phyloP scores from a whole-genome alignment of 2,797 vertebrate species.

The Okamejei kenojei region DNA sequence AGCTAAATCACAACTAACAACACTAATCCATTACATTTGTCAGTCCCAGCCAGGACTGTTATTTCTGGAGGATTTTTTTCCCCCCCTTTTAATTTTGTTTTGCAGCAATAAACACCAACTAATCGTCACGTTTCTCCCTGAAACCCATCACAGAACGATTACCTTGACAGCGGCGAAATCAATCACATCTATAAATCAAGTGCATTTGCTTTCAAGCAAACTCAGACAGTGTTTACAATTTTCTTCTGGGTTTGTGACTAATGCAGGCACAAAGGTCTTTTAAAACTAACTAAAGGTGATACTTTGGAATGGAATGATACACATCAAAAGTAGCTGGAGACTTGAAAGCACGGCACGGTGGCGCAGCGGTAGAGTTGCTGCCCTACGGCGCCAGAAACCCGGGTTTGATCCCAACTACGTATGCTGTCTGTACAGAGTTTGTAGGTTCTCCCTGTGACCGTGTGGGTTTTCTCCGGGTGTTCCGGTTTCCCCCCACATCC shows the following conservation, averaged over 20 bases:
- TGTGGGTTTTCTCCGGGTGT: too few relatives aligned
- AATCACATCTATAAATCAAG: slow-evolving; percentile 10
- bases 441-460: too few relatives aligned
- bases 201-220: slow-evolving; percentile 12
- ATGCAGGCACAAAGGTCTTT: neutral
- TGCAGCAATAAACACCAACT: slow-evolving; percentile 33
- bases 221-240: neutral
- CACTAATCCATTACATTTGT: slow-evolving; percentile 59
- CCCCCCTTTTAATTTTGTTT: slow-evolving; percentile 13
- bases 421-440: too few relatives aligned
- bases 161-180: slow-evolving; percentile 15
- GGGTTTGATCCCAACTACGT: too few relatives aligned
- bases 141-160: slow-evolving; percentile 30
- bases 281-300: slow-evolving; percentile 19
- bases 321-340: neutral
- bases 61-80: neutral
- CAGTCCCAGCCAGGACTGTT: slow-evolving; percentile 46
- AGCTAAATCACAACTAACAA: slow-evolving; percentile 51
- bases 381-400: too few relatives aligned
- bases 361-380: too few relatives aligned
- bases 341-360: neutral
- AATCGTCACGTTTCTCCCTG: neutral
- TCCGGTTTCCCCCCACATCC: too few relatives aligned
- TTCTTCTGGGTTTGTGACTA: neutral
- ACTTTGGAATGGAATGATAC: neutral